phyloP scores from a whole-genome alignment of 2,888 invertebrate genomes.

The Opisthograptis luteolata region DNA sequence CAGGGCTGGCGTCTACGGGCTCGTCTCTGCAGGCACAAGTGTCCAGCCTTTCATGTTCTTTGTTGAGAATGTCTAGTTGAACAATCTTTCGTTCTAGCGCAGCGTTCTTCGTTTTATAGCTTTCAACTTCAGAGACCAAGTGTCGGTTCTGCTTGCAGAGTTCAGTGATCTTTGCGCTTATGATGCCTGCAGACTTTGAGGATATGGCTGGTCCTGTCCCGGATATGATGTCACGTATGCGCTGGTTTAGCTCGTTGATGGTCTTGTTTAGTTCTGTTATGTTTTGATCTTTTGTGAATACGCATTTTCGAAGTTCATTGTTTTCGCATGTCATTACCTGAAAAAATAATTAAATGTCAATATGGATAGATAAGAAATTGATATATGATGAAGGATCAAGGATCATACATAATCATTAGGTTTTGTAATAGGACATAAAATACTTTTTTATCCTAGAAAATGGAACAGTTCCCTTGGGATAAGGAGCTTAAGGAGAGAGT shows the following conservation, averaged over 20 bases:
- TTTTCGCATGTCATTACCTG: constrained; percentile 84
- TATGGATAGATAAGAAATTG: no score
- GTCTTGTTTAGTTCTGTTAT: constrained; percentile 72
- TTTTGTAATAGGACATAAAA: no score
- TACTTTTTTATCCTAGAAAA: no score
- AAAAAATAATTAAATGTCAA: constrained; percentile 25
- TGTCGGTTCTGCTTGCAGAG: constrained; percentile 87
- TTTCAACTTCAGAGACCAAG: constrained; percentile 85
- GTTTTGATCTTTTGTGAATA: constrained; percentile 76
- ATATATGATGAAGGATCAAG: no score
- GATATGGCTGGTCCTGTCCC: constrained; percentile 74
- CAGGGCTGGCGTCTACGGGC: constrained; percentile 63
- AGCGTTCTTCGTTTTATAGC: constrained; percentile 84
- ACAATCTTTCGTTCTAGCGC: constrained; percentile 79
- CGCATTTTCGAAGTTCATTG: constrained; percentile 78
- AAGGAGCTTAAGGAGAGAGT: no score
- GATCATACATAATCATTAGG: no score
- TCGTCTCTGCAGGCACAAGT: constrained; percentile 75
- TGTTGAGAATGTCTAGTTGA: constrained; percentile 67
- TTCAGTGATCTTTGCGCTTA: constrained; percentile 87
- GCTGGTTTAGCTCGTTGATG: constrained; percentile 68
- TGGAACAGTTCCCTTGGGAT: no score
- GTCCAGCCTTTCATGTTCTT: constrained; percentile 66
- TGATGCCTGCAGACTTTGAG: constrained; percentile 80
- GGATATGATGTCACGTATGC: constrained; percentile 80